Evolutionary conservation across 2,113 vertebrate genomes (phyloP).

Genomic region (Nasalis larvatus): DNA sequence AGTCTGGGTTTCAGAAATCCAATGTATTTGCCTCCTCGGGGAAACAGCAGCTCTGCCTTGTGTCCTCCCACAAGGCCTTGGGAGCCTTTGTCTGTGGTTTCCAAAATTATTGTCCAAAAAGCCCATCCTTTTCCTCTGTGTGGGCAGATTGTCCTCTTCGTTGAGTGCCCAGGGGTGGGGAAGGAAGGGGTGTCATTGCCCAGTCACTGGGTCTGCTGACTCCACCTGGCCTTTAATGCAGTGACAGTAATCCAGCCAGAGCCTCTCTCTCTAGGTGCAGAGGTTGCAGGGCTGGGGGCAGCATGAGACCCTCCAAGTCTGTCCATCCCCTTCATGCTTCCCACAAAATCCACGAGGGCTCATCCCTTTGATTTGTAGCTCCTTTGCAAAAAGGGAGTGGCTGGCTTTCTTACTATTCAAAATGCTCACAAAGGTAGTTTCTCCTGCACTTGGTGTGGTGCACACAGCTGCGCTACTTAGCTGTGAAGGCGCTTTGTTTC

Average conservation of each 20-base stretch:
- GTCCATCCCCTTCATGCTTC: background rate
- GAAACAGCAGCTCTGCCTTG: background rate
- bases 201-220: background rate
- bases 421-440: background rate
- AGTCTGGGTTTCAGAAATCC: background rate
- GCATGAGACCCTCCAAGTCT: background rate
- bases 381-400: background rate
- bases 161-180: fast-evolving
- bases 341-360: background rate
- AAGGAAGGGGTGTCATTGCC: background rate
- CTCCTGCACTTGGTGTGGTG: background rate
- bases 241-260: too few species aligned
- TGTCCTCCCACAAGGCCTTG: background rate
- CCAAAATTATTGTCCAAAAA: background rate
- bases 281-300: background rate
- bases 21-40: too few species aligned
- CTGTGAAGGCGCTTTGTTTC: background rate
- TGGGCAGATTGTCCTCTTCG: background rate
- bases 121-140: background rate
- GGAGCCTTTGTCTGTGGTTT: background rate
- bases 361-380: background rate
- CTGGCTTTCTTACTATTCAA: background rate
- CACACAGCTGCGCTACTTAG: background rate
- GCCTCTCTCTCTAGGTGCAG: too few species aligned
- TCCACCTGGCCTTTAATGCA: too few species aligned